These are phyloP conservation scores for Cylindroiulus punctatus DNA, from an alignment of 2,888 invertebrate genomes.

Conservation along the genomic window DNA sequence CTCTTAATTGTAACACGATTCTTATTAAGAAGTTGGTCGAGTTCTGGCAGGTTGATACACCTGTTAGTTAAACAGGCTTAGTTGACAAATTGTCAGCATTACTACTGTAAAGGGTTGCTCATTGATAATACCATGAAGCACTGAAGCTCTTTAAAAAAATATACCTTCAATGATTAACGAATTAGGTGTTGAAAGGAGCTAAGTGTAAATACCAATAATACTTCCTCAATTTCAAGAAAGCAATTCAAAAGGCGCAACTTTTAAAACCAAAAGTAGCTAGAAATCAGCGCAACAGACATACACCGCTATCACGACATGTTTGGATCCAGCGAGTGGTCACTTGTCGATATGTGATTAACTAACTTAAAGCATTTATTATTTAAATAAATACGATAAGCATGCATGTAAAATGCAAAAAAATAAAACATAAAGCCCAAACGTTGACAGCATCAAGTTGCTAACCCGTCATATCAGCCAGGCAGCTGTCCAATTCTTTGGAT, in stretches of 20 bases:
- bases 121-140: not conserved
- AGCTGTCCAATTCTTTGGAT: too few relatives aligned
- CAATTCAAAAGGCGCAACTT: not conserved
- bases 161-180: not conserved
- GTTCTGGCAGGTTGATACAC: slow-evolving; percentile 36
- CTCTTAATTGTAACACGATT: not conserved
- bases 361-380: too few relatives aligned
- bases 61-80: slow-evolving; percentile 22
- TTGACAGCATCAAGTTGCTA: too few relatives aligned
- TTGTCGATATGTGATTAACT: too few relatives aligned
- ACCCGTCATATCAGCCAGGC: too few relatives aligned
- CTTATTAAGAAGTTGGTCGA: slow-evolving; percentile 43
- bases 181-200: not conserved
- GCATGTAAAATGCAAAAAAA: too few relatives aligned
- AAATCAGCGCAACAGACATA: not conserved
- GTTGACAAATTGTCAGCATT: not conserved
- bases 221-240: not conserved
- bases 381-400: too few relatives aligned
- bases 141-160: slow-evolving; percentile 14
- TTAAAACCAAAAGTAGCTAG: not conserved
- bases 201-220: not conserved
- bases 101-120: slow-evolving; percentile 25
- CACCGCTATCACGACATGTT: too few relatives aligned
- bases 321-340: too few relatives aligned
- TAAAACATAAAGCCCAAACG: too few relatives aligned